phyloP scores from a whole-genome alignment of 2,797 vertebrate genomes.

The Parambassis ranga region DNA sequence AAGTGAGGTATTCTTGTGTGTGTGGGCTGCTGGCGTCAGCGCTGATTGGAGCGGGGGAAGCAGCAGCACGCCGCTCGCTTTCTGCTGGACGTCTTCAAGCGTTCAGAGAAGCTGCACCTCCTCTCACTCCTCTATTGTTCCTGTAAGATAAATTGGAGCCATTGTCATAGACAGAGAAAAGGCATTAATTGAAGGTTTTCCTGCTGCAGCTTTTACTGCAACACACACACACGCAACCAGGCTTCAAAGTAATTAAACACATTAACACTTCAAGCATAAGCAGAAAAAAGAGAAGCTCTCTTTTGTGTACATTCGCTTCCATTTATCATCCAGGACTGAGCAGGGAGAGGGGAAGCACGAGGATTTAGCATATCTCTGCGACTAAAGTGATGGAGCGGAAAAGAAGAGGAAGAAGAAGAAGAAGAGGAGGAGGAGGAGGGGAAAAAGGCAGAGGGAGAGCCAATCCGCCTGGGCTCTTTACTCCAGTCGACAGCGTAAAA shows the following conservation, averaged over 20 bases:
- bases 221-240: background rate
- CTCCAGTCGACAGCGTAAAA: conserved; percentile 67
- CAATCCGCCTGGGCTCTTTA: conserved; percentile 59
- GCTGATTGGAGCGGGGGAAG: conserved; percentile 46
- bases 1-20: conserved; percentile 12
- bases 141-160: conserved; percentile 61
- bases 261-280: conserved; percentile 70
- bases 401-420: conserved; percentile 15
- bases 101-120: conserved; percentile 39
- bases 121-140: conserved; percentile 63
- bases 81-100: conserved; percentile 37
- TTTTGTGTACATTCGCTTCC: conserved; percentile 65
- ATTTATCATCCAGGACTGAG: conserved; percentile 57
- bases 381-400: conserved; percentile 61
- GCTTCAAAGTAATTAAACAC: conserved; percentile 75
- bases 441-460: conserved; percentile 4
- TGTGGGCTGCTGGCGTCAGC: conserved; percentile 37
- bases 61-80: conserved; percentile 8
- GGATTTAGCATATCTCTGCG: conserved; percentile 66
- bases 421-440: background rate
- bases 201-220: conserved; percentile 35
- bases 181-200: conserved; percentile 65
- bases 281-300: conserved; percentile 41
- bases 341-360: conserved; percentile 24
- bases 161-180: conserved; percentile 60